Evolutionary conservation across 2,797 vertebrate species (phyloP), one percentile per base, ranked within the genome.

Genomic region (Acipenser oxyrinchus): DNA sequence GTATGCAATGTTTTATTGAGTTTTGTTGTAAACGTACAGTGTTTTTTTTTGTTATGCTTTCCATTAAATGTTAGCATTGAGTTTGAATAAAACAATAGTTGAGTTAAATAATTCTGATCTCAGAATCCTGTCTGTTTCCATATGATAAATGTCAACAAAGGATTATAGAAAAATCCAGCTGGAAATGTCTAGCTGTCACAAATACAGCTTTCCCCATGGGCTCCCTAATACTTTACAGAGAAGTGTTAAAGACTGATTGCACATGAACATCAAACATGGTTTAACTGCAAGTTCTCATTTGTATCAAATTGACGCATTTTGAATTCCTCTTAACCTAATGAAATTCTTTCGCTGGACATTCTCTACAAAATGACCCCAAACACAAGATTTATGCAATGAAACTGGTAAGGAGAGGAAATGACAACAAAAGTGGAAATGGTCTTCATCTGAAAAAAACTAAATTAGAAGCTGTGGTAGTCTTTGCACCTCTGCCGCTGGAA

Each of bases 171-270:
- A 69, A 79, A 83, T 84, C 82, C 78, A 83, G 77, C 74, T 81
- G 80, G 80, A 81, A 87, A 83, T 74, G 77, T 75, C 79, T 80
- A 73, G 83, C 86, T 79, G 81, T 87, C 87, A 86, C 86, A 86
- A 88, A 87, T 86, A 85, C 82, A 81, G 84, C 78, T 84, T 82
- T 87, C 88, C 90, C 91, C 84, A 6, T 72, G 89, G 90, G 84
- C 84, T 82, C 81, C 73, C 87, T 86, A 85, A 87, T 83, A 84
- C 89, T 91, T 92, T 88, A 88, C 88, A 90, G 89, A 91, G 88
- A 92, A 91, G 91, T 91, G 91, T 90, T 89, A 90, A 90, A 93
- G 92, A 93, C 93, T 93, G 92, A 93, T 90, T 89, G 88, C 88
- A 89, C 86, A 84, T 88, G 89, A 90, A 91, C 90, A 92, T 93